phyloP scores from a whole-genome alignment of 2,113 vertebrate species.

The Lontra canadensis region DNA sequence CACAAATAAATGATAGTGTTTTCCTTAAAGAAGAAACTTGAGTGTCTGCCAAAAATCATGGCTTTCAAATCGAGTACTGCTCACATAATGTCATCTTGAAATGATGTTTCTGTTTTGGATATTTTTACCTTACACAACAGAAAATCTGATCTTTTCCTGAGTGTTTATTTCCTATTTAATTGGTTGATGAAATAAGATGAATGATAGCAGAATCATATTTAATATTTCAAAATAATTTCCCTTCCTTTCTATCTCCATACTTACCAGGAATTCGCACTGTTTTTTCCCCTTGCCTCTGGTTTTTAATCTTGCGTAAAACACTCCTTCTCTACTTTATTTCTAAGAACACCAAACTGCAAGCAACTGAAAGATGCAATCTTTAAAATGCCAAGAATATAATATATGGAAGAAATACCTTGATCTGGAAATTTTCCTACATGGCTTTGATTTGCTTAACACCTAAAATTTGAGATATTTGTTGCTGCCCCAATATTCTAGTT shows the following conservation, averaged over 20 bases:
- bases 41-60: not conserved
- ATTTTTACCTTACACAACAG: not conserved
- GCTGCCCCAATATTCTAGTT: not conserved
- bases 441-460: not conserved
- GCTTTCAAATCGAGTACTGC: not conserved
- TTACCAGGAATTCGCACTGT: not conserved
- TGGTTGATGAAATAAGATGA: not conserved
- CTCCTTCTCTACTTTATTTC: not conserved
- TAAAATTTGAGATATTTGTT: not conserved
- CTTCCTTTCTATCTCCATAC: not conserved
- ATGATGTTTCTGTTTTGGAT: not conserved
- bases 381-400: slow-evolving; percentile 15
- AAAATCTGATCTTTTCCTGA: not conserved
- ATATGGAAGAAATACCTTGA: not conserved
- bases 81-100: not conserved
- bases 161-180: not conserved
- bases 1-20: not conserved
- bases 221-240: not conserved
- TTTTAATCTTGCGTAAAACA: not conserved
- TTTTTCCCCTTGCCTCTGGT: not conserved
- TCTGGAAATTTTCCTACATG: not conserved
- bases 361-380: not conserved
- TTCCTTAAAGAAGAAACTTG: not conserved
- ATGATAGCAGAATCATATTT: not conserved
- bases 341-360: not conserved